A percentile compares a stretch with the other conserved stretches of the same genome.
phyloP scores from a whole-genome alignment of 1,140 invertebrate genomes.

The Tribolium castaneum region DNA sequence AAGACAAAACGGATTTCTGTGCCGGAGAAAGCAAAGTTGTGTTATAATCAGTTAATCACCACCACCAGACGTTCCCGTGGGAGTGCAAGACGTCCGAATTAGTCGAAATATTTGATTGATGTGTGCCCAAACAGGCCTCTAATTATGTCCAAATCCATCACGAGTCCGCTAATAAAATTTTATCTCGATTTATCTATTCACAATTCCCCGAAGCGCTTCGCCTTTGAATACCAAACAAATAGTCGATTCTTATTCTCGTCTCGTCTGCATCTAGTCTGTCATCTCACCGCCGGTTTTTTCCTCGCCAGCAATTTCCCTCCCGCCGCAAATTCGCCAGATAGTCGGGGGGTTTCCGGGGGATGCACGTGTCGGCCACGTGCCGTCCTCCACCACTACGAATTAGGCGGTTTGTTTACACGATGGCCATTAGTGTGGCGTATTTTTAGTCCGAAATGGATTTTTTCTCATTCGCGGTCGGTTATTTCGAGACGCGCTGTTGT shows the following conservation, averaged over 20 bases:
- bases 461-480: neutral
- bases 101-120: too few relatives aligned
- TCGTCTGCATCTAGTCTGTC: neutral
- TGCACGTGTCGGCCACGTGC: constrained; percentile 14
- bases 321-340: constrained; percentile 6
- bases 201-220: neutral
- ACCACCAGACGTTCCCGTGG: neutral
- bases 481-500: neutral
- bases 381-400: neutral
- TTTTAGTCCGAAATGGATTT: constrained; percentile 16
- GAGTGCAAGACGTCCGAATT: neutral
- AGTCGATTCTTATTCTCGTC: neutral
- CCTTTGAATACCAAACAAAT: neutral
- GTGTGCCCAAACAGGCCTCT: too few relatives aligned
- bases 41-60: neutral
- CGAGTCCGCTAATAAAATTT: too few relatives aligned
- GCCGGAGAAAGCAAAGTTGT: neutral
- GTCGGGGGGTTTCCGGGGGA: neutral
- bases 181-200: neutral
- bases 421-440: constrained; percentile 8
- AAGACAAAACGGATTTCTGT: neutral
- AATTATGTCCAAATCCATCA: too few relatives aligned
- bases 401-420: constrained; percentile 21
- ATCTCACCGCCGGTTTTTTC: constrained; percentile 2
- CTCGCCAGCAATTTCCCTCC: neutral